These are phyloP conservation scores for Corbicula japonica DNA, from an alignment of 2,888 invertebrate species.

Conservation along the genomic window DNA sequence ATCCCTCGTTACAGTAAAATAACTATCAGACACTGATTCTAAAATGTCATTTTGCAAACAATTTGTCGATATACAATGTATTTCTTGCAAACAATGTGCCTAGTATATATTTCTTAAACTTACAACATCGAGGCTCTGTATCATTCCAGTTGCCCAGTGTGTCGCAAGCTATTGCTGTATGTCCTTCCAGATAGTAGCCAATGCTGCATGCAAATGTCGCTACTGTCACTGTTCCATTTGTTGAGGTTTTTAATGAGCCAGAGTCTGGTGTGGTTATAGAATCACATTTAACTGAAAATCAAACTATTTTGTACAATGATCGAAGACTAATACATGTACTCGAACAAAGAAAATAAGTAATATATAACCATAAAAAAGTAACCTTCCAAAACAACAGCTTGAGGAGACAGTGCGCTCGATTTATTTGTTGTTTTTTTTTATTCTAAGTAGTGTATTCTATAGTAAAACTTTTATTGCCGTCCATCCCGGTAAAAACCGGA, in stretches of 20 bases:
- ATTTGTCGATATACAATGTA: not conserved
- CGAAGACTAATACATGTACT: too few species aligned
- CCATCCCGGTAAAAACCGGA: too few species aligned
- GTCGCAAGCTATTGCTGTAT: slow-evolving; percentile 58
- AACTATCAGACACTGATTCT: too few species aligned
- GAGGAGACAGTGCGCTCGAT: too few species aligned
- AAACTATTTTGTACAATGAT: not conserved
- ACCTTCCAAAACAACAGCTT: too few species aligned
- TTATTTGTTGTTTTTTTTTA: too few species aligned
- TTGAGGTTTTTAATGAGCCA: slow-evolving; percentile 24
- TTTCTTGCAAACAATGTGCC: not conserved
- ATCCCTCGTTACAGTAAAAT: too few species aligned
- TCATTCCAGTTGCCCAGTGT: slow-evolving; percentile 65
- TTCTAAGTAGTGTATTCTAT: too few species aligned
- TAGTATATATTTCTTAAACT: slow-evolving; percentile 11
- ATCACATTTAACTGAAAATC: slow-evolving; percentile 34
- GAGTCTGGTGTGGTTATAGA: slow-evolving; percentile 34
- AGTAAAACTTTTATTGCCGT: too few species aligned
- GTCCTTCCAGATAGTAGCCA: slow-evolving; percentile 69
- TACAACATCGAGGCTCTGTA: slow-evolving; percentile 53
- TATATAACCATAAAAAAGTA: too few species aligned
- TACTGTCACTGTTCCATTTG: slow-evolving; percentile 44
- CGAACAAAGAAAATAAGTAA: too few species aligned
- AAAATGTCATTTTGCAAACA: too few species aligned
- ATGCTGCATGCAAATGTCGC: slow-evolving; percentile 60